Evolutionary conservation across 2,888 invertebrate species (phyloP).

Genomic region (Macaria notata): DNA sequence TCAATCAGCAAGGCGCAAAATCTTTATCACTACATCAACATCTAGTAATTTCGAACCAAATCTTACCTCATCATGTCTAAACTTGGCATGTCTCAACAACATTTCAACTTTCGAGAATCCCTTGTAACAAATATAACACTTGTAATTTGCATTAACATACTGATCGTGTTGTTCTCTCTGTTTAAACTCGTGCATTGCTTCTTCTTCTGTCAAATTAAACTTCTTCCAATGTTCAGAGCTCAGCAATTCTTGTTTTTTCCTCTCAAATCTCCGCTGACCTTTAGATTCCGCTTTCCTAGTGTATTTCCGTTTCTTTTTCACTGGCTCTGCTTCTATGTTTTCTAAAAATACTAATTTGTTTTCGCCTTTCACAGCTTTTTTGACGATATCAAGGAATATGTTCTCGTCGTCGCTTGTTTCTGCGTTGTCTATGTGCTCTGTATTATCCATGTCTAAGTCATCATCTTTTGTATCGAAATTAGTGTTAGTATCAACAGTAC

Average conservation of each 20-base stretch:
- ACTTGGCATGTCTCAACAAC: constrained; percentile 57
- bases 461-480: neutral
- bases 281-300: constrained; percentile 22
- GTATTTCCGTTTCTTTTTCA: constrained; percentile 12
- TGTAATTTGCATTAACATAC: constrained; percentile 53
- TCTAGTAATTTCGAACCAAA: no score
- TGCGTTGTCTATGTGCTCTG: constrained; percentile 14
- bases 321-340: constrained; percentile 19
- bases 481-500: neutral
- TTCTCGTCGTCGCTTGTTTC: constrained; percentile 32
- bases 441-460: constrained; percentile 2
- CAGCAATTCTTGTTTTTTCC: constrained; percentile 41
- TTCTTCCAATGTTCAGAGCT: constrained; percentile 59
- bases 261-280: constrained; percentile 33
- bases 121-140: constrained; percentile 64
- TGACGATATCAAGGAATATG: constrained; percentile 32
- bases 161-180: constrained; percentile 49
- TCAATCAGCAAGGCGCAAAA: no score
- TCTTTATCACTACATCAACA: no score
- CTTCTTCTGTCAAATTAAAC: constrained; percentile 55
- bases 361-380: constrained; percentile 32
- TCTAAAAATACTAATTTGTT: constrained; percentile 32
- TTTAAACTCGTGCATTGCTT: constrained; percentile 57
- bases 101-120: constrained; percentile 66
- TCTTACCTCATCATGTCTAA: constrained; percentile 61